These are phyloP conservation scores for Pseudococcus jackbeardsleyi DNA, from an alignment of 2,888 invertebrate genomes.

Conservation along the genomic window DNA sequence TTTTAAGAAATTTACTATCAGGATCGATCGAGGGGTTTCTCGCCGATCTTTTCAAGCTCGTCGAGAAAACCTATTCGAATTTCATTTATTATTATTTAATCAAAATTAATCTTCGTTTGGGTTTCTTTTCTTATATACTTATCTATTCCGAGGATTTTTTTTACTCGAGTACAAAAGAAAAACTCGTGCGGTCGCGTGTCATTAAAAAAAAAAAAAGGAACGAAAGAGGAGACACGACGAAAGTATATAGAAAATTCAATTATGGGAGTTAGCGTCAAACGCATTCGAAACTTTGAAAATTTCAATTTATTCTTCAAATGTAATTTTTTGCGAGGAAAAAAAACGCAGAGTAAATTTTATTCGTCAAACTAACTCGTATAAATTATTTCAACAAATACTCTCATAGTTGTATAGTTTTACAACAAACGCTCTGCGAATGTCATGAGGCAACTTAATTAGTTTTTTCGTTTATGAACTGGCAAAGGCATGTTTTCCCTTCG, in stretches of 20 bases:
- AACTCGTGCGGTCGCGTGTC: background rate
- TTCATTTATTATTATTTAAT: background rate
- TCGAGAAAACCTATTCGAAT: background rate
- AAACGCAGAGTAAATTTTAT: slow-evolving; percentile 3
- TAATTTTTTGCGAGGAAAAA: background rate
- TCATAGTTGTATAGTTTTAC: slow-evolving; percentile 15
- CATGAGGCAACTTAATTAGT: slow-evolving; percentile 35
- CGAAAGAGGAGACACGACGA: background rate
- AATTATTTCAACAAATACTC: slow-evolving; percentile 22
- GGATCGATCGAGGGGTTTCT: background rate
- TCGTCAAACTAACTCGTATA: slow-evolving; percentile 39
- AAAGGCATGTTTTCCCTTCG: slow-evolving; percentile 3
- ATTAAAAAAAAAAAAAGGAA: slow-evolving; percentile 15
- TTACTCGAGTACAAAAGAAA: background rate
- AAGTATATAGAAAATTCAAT: slow-evolving; percentile 38
- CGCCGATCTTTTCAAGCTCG: background rate
- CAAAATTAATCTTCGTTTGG: background rate
- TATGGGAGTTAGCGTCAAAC: slow-evolving; percentile 28
- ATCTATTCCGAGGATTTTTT: background rate
- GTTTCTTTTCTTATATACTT: background rate
- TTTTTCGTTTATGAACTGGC: slow-evolving; percentile 21
- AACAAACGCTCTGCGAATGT: slow-evolving; percentile 16
- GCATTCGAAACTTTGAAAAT: slow-evolving; percentile 41
- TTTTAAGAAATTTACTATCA: background rate
- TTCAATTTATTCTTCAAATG: slow-evolving; percentile 37